Evolutionary conservation across 2,888 invertebrate species (phyloP), one percentile per base, ranked within the genome.

Genomic region (Bursaphelenchus okinawaensis): DNA sequence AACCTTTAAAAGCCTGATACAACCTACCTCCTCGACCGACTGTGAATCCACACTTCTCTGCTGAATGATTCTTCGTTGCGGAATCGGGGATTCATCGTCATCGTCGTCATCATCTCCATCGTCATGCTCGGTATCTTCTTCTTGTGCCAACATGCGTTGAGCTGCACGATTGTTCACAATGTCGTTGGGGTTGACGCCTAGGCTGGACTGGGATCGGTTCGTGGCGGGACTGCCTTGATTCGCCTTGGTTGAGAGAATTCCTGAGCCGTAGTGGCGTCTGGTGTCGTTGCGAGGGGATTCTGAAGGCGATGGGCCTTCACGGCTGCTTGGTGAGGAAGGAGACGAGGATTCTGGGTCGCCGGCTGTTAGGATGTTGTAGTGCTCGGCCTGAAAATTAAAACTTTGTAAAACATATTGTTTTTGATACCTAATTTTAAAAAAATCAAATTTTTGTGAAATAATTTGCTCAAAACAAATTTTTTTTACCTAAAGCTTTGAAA

Each of bases 1-100:
- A n/a, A n/a, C n/a, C n/a, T n/a, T n/a, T n/a, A n/a, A n/a, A n/a
- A n/a, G n/a, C n/a, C 2, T 40, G 6, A 40, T 40, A 40, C 12
- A 62, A 62, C 61, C 87, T 87, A 93, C 93, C 91, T 94, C 94
- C 85, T 94, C 94, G 83, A 91, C 92, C 80, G 91, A 90, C 75
- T 91, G 90, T 84, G 93, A 93, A 86, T 94, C 93, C n/a, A 72
- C 71, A 7, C 67, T 64, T 20, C 58, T 31, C 19, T 68, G 71
- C 16, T 70, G 67, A 19, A 40, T 29, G 7, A 63, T 55, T 22
- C 62, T 24, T 65, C 24, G 29, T 24, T 69, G 56, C 3, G 52
- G 54, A 4, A 69, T 58, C 54, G 50, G 26, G 19, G 31, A 51
- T 56, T 75, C 74, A 8, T 71, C 74, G 40, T 69, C 73, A 52